A percentile compares a stretch with the other conserved stretches of the same genome.
phyloP scores from a whole-genome alignment of 2,113 vertebrate species.

The Serilophus lunatus region DNA sequence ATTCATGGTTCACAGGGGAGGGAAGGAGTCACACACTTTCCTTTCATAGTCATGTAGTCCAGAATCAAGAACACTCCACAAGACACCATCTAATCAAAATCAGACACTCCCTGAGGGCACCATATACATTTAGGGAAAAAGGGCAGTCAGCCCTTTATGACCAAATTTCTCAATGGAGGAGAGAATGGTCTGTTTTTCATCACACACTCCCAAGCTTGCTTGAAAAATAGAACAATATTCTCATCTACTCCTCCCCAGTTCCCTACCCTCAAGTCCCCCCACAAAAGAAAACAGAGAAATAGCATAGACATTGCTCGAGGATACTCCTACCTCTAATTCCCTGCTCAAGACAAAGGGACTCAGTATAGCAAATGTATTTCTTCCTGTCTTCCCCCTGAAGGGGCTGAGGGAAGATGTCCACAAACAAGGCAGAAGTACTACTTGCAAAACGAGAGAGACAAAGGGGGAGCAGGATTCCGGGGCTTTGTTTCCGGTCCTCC shows the following conservation, averaged over 20 bases:
- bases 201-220: neutral
- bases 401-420: neutral
- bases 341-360: neutral
- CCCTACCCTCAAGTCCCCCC: neutral
- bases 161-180: constrained; percentile 31
- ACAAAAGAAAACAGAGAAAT: neutral
- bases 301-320: neutral
- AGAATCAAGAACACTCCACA: constrained; percentile 39
- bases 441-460: neutral
- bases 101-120: constrained; percentile 51
- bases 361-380: neutral
- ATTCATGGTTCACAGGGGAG: neutral
- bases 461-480: neutral
- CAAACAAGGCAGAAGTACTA: neutral
- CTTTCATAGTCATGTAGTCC: constrained; percentile 22
- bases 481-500: neutral
- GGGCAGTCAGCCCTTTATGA: constrained; percentile 34
- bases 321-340: neutral
- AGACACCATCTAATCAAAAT: constrained; percentile 45
- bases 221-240: neutral
- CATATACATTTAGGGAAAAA: constrained; percentile 57
- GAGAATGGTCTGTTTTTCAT: neutral
- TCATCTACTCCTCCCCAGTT: neutral
- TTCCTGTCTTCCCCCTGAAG: neutral
- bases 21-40: neutral